Conservation (phyloP, 1,140 invertebrate genomes). For the Drosophila carrolli region DNA sequence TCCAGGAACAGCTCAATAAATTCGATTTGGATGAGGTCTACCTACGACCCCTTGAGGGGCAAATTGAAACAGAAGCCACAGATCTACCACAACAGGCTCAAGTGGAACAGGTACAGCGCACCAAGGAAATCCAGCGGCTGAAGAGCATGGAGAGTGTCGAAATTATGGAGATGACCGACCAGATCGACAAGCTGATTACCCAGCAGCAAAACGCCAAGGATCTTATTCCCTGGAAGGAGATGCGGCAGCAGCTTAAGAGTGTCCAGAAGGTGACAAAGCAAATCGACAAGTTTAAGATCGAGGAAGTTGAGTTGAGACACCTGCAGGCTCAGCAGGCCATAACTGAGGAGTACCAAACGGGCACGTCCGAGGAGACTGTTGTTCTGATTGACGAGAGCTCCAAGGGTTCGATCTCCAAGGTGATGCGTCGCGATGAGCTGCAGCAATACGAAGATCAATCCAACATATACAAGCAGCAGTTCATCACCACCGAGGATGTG, state of each 20-base stretch:
- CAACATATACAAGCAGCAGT: constrained; percentile 67
- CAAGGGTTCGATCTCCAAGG: constrained; percentile 75
- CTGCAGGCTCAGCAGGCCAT: constrained; percentile 64
- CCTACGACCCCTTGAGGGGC: constrained; percentile 64
- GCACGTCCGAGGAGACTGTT: constrained; percentile 49
- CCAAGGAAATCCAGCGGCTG: constrained; percentile 72
- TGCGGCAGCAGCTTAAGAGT: constrained; percentile 81
- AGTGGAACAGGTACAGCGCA: constrained; percentile 64
- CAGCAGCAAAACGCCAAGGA: constrained; percentile 72
- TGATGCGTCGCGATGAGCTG: constrained; percentile 60
- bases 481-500: constrained; percentile 76
- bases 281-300: constrained; percentile 83
- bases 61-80: constrained; percentile 62
- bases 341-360: constrained; percentile 52
- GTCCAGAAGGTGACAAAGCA: constrained; percentile 76
- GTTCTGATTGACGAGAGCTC: constrained; percentile 76
- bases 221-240: constrained; percentile 81
- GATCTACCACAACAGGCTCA: constrained; percentile 65
- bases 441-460: constrained; percentile 73
- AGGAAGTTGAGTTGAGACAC: constrained; percentile 77
- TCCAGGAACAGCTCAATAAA: constrained; percentile 77
- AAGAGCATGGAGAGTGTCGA: constrained; percentile 84
- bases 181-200: constrained; percentile 78
- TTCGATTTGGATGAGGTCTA: constrained; percentile 82
- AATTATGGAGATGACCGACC: constrained; percentile 81